A percentile compares a stretch with the other conserved stretches of the same genome.
Conservation (phyloP, 2,113 vertebrate genomes). For the Leiothrix lutea region DNA sequence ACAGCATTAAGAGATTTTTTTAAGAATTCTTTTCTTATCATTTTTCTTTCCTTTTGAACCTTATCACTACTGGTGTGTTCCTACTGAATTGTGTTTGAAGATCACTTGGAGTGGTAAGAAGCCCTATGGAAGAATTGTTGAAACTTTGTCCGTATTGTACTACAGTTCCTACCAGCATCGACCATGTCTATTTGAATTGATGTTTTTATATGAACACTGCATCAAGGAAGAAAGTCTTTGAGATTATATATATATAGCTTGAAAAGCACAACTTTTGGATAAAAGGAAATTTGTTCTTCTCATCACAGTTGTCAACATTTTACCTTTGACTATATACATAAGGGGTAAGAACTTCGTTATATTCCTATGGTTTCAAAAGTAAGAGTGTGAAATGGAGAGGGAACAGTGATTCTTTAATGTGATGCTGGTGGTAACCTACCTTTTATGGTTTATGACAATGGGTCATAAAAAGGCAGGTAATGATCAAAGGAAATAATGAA, state of each 20-base stretch:
- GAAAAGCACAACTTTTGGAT: background rate
- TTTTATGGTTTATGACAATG: background rate
- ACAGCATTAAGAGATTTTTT: background rate
- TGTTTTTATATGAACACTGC: background rate
- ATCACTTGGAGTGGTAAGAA: background rate
- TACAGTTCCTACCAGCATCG: background rate
- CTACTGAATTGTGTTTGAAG: background rate
- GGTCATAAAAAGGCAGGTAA: background rate
- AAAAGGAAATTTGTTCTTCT: background rate
- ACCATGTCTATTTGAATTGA: background rate
- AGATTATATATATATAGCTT: background rate
- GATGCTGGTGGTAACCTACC: background rate
- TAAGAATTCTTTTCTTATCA: background rate
- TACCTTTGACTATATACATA: background rate
- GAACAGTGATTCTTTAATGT: background rate
- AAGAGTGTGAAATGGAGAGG: background rate
- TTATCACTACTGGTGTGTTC: background rate
- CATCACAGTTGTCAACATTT: conserved; percentile 15
- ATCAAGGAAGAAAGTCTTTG: background rate
- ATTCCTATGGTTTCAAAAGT: background rate
- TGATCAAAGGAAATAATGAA: background rate
- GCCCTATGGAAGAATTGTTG: background rate
- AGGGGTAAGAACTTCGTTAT: background rate
- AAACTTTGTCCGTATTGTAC: background rate
- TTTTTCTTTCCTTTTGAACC: background rate